Evolutionary conservation across 2,888 invertebrate species (phyloP), one percentile per base, ranked within the genome.

Genomic region (Melanargia galathea): DNA sequence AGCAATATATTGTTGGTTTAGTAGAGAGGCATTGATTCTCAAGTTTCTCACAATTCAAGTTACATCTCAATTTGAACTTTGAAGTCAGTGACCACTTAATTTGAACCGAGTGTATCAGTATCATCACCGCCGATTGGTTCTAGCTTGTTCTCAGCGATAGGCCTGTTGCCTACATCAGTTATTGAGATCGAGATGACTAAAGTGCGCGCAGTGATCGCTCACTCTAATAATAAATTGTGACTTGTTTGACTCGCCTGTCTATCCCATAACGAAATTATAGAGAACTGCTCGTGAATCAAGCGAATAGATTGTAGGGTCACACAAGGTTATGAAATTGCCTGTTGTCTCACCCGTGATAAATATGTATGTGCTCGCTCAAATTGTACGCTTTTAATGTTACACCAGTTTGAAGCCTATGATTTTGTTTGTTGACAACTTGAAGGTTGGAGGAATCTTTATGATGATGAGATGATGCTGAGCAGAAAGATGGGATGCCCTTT

Each of bases 291-390:
- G 45, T 70, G 67, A 70, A 67, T 70, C 67, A 71, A 62, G 56
- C 62, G 61, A 63, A 67, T 61, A 63, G 66, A 65, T 63, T 69
- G 70, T 66, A 62, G 69, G 70, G 71, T 69, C 70, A 69, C 67
- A 65, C 72, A 74, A 74, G 74, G 73, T 70, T 73, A 71, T 68
- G 69, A 71, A 70, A 67, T 67, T 48, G 54, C 62, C 69, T 68
- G 63, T 70, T 69, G 71, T 70, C 68, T 66, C 58, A 69, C 56
- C 62, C 60, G 60, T 65, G 64, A 66, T 70, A 63, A 67, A 67
- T 63, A 54, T n/a, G n/a, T 62, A 61, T 64, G 58, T 58, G 43
- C 40, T 43, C 43, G 45, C 55, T 20, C 57, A 55, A 51, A 57
- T 64, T 43, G 59, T 62, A 43, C n/a, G 55, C 54, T 54, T 35